Base-by-base conservation (phyloP, 2,797 vertebrate species). In the Arnoldichthys spilopterus region DNA sequence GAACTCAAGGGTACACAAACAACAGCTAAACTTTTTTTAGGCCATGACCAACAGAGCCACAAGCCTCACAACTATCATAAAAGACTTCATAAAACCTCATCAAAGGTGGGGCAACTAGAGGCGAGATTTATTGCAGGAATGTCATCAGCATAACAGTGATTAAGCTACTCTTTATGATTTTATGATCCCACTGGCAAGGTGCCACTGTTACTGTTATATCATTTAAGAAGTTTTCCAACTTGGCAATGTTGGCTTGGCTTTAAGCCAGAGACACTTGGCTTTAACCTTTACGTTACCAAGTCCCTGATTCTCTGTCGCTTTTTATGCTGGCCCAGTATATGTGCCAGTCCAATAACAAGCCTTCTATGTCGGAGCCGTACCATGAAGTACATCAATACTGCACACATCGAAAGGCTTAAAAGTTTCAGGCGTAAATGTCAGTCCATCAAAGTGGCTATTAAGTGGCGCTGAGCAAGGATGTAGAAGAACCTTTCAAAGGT, bases 371-470 rank as follows among this genome's bases (percentile, higher is more conserved):
- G 30, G 6, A 18, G 1, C 18, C 43, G 28, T 26, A 28, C 22
- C 61, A 24, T 71, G 26, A 59, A 70, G 20, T 20, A 45, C 54
- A 71, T 70, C 32, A 43, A 76, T 49, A 56, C 15, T 24, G 40
- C 11, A 59, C 4, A 8, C 18, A 28, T 71, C 59, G 72, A 66
- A 45, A 24, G 28, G 62, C 28, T 45, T 49, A 51, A 53, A 75
- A 37, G 70, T 24, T 72, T 56, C 12, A 34, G 24, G 51, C 26
- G 22, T 28, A 59, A 59, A 72, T 67, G 68, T 59, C 75, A 72
- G 49, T 24, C 40, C 32, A 37, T 51, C 12, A 58, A 53, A 49
- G 20, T 34, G 43, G 15, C 54, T 24, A 45, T 63, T 67, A 43
- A 3, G 13, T 32, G 11, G 20, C 20, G 2, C 30, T 30, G 43